A percentile compares a stretch with the other conserved stretches of the same genome.
These are phyloP conservation scores for Hydrochoerus hydrochaeris DNA, from an alignment of 2,113 vertebrate genomes.

Conservation along the genomic window DNA sequence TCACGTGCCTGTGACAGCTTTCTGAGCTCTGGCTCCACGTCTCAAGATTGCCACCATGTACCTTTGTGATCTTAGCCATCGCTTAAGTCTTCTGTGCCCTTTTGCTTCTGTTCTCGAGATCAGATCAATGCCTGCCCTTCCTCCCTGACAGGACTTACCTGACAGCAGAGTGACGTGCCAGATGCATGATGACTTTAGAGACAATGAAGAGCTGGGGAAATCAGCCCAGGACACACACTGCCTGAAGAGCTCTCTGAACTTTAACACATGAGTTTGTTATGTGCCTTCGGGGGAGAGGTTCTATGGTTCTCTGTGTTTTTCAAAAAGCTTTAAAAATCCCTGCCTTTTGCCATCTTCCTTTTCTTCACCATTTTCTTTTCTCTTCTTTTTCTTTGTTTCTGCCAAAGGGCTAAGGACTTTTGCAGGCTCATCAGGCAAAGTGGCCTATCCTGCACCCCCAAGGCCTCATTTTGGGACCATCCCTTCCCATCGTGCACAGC, in stretches of 20 bases:
- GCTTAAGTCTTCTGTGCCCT: not conserved
- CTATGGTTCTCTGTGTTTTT: not conserved
- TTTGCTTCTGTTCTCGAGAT: not conserved
- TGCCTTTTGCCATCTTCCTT: not conserved
- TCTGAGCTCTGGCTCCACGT: rapidly evolving
- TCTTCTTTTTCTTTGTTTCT: not conserved
- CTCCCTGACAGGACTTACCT: not conserved
- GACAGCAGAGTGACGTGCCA: not conserved
- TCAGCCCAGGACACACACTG: too few species aligned
- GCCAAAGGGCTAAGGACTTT: not conserved
- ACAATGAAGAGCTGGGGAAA: not conserved
- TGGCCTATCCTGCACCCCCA: rapidly evolving
- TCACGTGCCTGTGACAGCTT: rapidly evolving
- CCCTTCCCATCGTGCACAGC: not conserved
- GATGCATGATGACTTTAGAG: not conserved
- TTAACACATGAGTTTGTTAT: not conserved
- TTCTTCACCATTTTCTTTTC: not conserved
- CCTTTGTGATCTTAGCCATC: not conserved
- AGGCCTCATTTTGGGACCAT: not conserved
- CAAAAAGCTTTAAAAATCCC: not conserved
- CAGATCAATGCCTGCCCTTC: not conserved
- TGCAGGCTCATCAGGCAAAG: not conserved
- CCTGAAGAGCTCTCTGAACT: not conserved
- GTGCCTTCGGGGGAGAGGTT: not conserved
- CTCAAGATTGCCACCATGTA: rapidly evolving